Evolutionary conservation across 2,888 invertebrate genomes (phyloP), one percentile per base, ranked within the genome.

Genomic region (Smittia sp.): DNA sequence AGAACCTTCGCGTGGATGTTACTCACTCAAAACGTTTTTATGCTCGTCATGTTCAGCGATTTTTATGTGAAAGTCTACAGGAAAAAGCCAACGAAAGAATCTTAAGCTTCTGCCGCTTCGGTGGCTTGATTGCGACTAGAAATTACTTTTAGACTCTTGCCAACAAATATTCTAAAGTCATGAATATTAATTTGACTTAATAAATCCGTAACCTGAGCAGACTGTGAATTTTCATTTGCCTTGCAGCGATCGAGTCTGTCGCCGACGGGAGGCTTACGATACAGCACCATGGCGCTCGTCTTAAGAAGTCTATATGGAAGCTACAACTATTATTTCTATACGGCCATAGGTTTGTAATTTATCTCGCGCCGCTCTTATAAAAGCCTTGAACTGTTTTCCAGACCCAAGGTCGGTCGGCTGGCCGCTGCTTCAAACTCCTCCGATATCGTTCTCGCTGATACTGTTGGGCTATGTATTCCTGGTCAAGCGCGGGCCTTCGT

Each of bases 311-410:
- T 63, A 9, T 41, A 39, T 20, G 39, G 63, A 15, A 52, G 63
- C 1, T 73, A 63, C 27, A n/a, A 63, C 7, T 73, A 63, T 41
- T 73, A 22, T 39, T 73, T 73, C 25, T 25, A 73, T 18, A 54
- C 3, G 3, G 32, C 32, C 32, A 32, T 32, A 32, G 32, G 32
- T 32, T 32, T 9, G 32, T 6, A 73, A 0, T 32, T 32, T 32
- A 18, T 22, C 9, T 4, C 46, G 46, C n/a, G n/a, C 3, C 11
- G 46, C 15, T 46, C 46, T 15, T 46, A n/a, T 11, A 46, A 46
- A 39, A 9, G 7, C n/a, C 15, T 46, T 15, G 15, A 46, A 13
- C 6, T 3, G 3, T 46, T 11, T 58, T 24, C 9, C 46, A 58
- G 70, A 70, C 18, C 15, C 22, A 18, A 25, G 70, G 3, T 6